phyloP scores from a whole-genome alignment of 2,797 vertebrate genomes.

The Okamejei kenojei region DNA sequence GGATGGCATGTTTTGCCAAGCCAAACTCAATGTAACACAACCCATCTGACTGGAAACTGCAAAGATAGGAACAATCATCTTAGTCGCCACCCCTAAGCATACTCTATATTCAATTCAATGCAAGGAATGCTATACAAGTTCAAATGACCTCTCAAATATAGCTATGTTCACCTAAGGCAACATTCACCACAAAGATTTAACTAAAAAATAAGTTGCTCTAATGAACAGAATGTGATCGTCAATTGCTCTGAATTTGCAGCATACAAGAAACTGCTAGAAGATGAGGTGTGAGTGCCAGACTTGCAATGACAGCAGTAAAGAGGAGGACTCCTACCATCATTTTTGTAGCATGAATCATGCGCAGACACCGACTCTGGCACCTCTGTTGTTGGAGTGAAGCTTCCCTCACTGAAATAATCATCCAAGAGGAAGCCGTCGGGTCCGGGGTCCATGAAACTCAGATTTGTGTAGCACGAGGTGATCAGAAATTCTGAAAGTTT shows the following conservation, averaged over 20 bases:
- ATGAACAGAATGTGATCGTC: background rate
- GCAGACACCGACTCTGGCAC: background rate
- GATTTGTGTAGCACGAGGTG: constrained; percentile 84
- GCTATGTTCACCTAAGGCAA: background rate
- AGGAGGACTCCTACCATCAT: constrained; percentile 22
- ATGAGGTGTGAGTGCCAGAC: background rate
- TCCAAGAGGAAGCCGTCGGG: constrained; percentile 72
- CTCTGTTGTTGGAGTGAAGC: constrained; percentile 57
- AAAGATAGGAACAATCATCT: background rate
- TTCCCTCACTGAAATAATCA: constrained; percentile 53
- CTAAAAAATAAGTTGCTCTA: background rate
- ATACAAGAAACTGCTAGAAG: background rate
- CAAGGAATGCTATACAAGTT: background rate
- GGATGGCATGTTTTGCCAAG: too few species aligned
- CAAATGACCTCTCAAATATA: background rate
- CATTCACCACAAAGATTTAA: background rate
- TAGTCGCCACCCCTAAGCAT: background rate
- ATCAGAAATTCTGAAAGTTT: constrained; percentile 81
- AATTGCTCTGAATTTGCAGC: too few species aligned
- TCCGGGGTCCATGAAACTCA: constrained; percentile 87
- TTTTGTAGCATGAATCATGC: background rate
- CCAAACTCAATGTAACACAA: background rate
- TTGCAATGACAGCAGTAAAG: too few species aligned
- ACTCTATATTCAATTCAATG: background rate
- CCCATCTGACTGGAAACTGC: background rate